Conservation (phyloP, 1,140 invertebrate genomes). For the Homalodisca vitripennis region DNA sequence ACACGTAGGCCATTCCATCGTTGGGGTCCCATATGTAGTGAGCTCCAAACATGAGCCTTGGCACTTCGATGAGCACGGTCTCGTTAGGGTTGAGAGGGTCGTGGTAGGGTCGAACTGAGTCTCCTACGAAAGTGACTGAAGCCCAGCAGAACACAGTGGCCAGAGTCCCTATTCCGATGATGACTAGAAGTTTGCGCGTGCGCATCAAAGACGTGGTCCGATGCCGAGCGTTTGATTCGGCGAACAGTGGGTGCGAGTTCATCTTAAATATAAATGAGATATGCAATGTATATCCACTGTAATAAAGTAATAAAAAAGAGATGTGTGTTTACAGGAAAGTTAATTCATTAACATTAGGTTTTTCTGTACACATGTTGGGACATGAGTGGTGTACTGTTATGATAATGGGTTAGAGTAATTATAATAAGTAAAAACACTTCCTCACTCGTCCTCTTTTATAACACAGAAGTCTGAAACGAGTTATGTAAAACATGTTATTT, state of each 20-base stretch:
- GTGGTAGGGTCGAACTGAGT: constrained; percentile 62
- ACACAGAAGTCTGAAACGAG: no score
- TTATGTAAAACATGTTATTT: no score
- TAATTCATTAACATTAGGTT: no score
- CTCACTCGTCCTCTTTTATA: no score
- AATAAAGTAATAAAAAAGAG: no score
- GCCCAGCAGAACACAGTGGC: constrained; percentile 59
- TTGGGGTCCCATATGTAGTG: constrained; percentile 71
- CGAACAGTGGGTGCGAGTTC: constrained; percentile 78
- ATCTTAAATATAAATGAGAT: constrained; percentile 46
- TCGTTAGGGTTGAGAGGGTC: constrained; percentile 69
- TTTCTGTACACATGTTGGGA: no score
- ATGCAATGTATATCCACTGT: no score
- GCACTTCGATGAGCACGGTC: constrained; percentile 64
- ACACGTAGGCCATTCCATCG: constrained; percentile 61
- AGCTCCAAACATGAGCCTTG: constrained; percentile 68
- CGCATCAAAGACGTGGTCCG: constrained; percentile 72
- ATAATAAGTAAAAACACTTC: no score
- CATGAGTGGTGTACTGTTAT: no score
- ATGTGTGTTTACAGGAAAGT: no score
- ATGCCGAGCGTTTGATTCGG: constrained; percentile 75
- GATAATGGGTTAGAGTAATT: no score
- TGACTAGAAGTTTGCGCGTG: constrained; percentile 68
- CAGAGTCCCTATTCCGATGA: constrained; percentile 61
- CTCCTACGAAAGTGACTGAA: constrained; percentile 72